Evolutionary conservation across 2,888 invertebrate genomes (phyloP).

Genomic region (Metellina segmentata): DNA sequence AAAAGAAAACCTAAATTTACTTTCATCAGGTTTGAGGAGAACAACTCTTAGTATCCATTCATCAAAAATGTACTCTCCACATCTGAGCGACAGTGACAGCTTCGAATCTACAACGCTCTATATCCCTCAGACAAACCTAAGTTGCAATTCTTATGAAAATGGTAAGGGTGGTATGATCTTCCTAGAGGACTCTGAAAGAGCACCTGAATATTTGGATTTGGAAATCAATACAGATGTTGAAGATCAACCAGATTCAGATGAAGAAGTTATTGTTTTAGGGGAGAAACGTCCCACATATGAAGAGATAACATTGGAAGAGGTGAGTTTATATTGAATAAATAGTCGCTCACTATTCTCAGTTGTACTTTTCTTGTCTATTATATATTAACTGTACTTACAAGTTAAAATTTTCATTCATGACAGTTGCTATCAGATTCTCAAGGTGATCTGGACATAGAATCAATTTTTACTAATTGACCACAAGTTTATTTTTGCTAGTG

Average conservation of each 20-base stretch:
- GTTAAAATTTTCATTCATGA: too few relatives aligned
- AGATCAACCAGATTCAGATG: slow-evolving; percentile 27
- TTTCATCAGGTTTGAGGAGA: not conserved
- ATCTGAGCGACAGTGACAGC: not conserved
- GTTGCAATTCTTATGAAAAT: not conserved
- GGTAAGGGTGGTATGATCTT: slow-evolving; percentile 16
- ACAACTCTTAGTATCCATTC: not conserved
- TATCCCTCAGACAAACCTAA: not conserved
- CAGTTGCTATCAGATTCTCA: too few relatives aligned
- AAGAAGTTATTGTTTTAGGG: slow-evolving; percentile 60
- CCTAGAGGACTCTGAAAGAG: slow-evolving; percentile 22
- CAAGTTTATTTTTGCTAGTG: too few relatives aligned
- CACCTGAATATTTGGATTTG: slow-evolving; percentile 20
- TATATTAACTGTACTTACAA: not conserved
- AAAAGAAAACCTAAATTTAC: too few relatives aligned
- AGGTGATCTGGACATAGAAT: too few relatives aligned
- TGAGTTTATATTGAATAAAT: not conserved
- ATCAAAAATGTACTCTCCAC: not conserved
- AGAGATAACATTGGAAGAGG: slow-evolving; percentile 67
- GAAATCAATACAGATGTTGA: not conserved
- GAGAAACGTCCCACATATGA: slow-evolving; percentile 53
- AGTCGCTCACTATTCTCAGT: not conserved
- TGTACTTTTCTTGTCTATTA: not conserved
- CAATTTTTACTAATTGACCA: too few relatives aligned
- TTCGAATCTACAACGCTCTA: not conserved